Evolutionary conservation across 2,888 invertebrate species (phyloP), one percentile per base, ranked within the genome.

Genomic region (Drosophila subsilvestris): DNA sequence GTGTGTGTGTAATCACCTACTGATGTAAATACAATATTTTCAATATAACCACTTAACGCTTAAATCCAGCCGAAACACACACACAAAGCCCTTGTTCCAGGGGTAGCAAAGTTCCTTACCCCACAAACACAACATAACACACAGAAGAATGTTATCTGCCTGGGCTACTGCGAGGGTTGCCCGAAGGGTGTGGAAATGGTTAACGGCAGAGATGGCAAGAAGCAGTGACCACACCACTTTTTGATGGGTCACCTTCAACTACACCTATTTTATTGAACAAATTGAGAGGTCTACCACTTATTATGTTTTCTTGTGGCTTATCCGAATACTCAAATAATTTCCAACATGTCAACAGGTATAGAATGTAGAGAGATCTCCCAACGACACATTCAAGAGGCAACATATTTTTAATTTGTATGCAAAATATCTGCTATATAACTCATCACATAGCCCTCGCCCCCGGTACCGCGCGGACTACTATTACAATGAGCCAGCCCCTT

Each of bases 11-110:
- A 86, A 86, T 86, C 85, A 86, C 83, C 85, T 83, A 86, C 86
- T 87, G 85, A 86, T 87, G 88, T 89, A 88, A 89, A 86, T 83
- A 86, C 83, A 88, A 87, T 88, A 88, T 88, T 87, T 86, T 84
- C 84, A 86, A 82, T 82, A 89, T 88, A 89, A 89, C 88, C 88
- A 89, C 87, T 87, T 89, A 89, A 89, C 89, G 88, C 81, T 82
- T 85, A 88, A 89, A 87, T 81, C 87, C 88, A 78, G 75, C 78
- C 73, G 74, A 70, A 54, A 63, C 55, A 72, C 65, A 71, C 63
- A 47, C 54, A 53, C 47, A 43, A 53, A 62, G 63, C 48, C 43
- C 61, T 47, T 20, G 51, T 47, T 27, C 44, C 54, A 50, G 65
- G 37, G 70, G 69, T 70, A 71, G 71, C 44, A 49, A 54, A 50